Base-by-base conservation (phyloP, 2,888 invertebrate genomes). In the Sarcophaga carnaria region DNA sequence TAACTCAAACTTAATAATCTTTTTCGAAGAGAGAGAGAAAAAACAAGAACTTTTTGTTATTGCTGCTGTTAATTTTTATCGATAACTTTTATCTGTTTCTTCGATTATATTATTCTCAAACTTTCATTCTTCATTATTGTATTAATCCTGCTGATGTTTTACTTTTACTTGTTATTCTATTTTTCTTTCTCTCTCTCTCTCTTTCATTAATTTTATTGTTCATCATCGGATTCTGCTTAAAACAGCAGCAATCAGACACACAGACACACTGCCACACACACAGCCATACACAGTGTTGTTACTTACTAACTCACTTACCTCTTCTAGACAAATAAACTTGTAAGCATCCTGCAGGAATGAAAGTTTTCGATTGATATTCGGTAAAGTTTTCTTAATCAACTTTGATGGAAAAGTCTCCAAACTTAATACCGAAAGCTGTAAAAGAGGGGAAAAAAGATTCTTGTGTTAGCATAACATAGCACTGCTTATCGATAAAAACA, bases 321-420 rank as follows among this genome's bases (percentile, higher is more conserved):
- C 91, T 89, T 94, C 93, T 69, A 90, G 89, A 8, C 90, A 85
- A 81, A 94, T 92, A 87, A 93, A 93, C 88, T 89, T 91, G 88
- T 91, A 91, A 83, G 92, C 93, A 74, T 91, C 91, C 80, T 88
- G 88, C 4, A 93, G 89, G 80, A 91, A 89, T 8, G 90, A 71
- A 74, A 90, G 89, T 25, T 89, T 91, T 12, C 88, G 81, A 90
- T 92, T 89, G 88, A 94, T 91, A 89, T 90, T 89, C 20, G 90
- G 90, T 71, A 94, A 89, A 84, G 92, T 90, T 90, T 90, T 91
- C 84, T 92, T 92, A 89, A 93, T 92, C 79, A 92, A 90, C 45
- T 91, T 89, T 3, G 93, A 93, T n/a, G 93, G 93, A 90, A 92
- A 93, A 25, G 90, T 89, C 79, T 92, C 93, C 79, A 93, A 89